Evolutionary conservation across 2,888 invertebrate genomes (phyloP).

Genomic region (Unio pictorum): DNA sequence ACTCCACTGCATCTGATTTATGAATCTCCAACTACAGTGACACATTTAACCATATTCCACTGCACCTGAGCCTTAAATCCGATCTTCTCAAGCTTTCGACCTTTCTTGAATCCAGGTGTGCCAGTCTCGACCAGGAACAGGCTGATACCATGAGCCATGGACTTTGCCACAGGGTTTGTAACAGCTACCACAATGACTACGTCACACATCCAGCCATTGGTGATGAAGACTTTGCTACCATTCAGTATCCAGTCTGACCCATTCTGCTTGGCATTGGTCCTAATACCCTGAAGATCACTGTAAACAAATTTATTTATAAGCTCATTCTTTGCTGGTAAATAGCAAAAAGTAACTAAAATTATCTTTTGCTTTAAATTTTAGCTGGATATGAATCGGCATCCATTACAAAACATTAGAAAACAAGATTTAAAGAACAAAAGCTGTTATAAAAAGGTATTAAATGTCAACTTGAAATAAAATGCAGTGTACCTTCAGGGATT

Average conservation of each 20-base stretch:
- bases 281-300: constrained; percentile 72
- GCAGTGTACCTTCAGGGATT: too few relatives aligned
- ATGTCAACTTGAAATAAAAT: too few relatives aligned
- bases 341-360: too few relatives aligned
- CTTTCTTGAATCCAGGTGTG: constrained; percentile 72
- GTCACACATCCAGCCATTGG: constrained; percentile 72
- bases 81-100: constrained; percentile 71
- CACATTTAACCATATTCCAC: neutral
- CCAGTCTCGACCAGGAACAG: constrained; percentile 72
- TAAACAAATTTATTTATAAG: neutral
- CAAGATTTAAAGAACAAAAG: too few relatives aligned
- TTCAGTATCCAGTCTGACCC: constrained; percentile 73
- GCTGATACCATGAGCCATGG: constrained; percentile 72
- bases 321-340: too few relatives aligned
- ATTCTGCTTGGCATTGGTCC: constrained; percentile 71
- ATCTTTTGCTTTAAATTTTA: too few relatives aligned
- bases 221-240: constrained; percentile 73
- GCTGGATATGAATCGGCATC: too few relatives aligned
- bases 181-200: constrained; percentile 72
- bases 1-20: constrained; percentile 41
- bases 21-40: too few relatives aligned
- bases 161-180: constrained; percentile 70
- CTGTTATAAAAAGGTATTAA: too few relatives aligned
- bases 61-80: constrained; percentile 70
- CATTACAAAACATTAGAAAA: too few relatives aligned